phyloP scores from a whole-genome alignment of 2,797 vertebrate genomes.

The Diglossa cyanea region DNA sequence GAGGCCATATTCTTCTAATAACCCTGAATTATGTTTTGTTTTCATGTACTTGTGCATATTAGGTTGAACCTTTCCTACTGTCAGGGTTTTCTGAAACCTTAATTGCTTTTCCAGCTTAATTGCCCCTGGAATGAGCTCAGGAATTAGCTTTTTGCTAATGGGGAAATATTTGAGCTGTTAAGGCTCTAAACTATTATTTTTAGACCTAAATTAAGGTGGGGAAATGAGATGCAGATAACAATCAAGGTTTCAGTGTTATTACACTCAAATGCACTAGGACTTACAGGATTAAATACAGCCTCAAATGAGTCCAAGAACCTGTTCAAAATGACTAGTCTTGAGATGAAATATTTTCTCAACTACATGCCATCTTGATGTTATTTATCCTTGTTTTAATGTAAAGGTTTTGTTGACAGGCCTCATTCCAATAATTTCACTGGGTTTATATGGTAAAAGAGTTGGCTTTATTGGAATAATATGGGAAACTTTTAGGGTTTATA shows the following conservation, averaged over 20 bases:
- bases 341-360: background rate
- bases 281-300: conserved; percentile 1
- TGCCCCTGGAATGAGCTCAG: conserved; percentile 49
- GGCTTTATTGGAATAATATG: background rate
- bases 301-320: background rate
- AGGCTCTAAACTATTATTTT: conserved; percentile 50
- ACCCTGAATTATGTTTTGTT: conserved; percentile 39
- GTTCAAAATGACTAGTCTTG: background rate
- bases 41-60: conserved; percentile 15
- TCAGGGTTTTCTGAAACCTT: conserved; percentile 42
- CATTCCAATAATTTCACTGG: background rate
- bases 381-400: background rate
- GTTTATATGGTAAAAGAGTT: background rate
- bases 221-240: conserved; percentile 53
- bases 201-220: conserved; percentile 45
- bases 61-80: conserved; percentile 18
- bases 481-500: background rate
- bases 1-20: conserved; percentile 3
- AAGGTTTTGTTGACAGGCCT: background rate
- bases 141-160: conserved; percentile 55
- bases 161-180: conserved; percentile 42
- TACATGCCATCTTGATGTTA: background rate
- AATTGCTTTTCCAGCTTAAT: conserved; percentile 61
- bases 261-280: background rate
- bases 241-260: conserved; percentile 12